These are phyloP conservation scores for Triops longicaudatus DNA, from an alignment of 1,140 invertebrate species.

Conservation along the genomic window DNA sequence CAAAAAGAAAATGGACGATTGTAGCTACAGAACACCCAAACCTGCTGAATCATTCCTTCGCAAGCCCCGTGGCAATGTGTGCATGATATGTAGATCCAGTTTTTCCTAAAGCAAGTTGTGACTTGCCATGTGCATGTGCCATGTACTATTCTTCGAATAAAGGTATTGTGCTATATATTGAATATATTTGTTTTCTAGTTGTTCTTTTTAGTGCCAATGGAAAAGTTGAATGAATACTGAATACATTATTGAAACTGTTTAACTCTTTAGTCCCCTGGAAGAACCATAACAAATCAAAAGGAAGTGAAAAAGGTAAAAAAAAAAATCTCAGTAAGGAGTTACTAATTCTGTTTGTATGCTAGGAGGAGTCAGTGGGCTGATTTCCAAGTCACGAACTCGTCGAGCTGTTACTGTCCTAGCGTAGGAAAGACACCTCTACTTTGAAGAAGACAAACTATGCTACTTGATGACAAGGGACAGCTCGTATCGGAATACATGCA, in stretches of 20 bases:
- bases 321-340: neutral
- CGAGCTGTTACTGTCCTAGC: neutral
- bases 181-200: no score
- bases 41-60: neutral
- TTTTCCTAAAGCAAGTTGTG: neutral
- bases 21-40: neutral
- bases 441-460: slow-evolving; percentile 15
- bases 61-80: neutral
- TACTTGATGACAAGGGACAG: neutral
- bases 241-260: no score
- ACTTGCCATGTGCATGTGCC: neutral
- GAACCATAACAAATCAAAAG: neutral
- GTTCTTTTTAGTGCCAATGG: no score
- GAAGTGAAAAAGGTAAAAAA: neutral
- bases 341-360: slow-evolving; percentile 3
- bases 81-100: neutral
- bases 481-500: neutral
- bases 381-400: neutral
- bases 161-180: no score
- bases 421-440: neutral
- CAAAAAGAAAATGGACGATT: slow-evolving; percentile 25
- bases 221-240: no score
- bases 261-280: neutral
- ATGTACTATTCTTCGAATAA: no score
- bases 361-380: neutral